Evolutionary conservation across 2,797 vertebrate species (phyloP).

Genomic region (Centropyge bicolor): DNA sequence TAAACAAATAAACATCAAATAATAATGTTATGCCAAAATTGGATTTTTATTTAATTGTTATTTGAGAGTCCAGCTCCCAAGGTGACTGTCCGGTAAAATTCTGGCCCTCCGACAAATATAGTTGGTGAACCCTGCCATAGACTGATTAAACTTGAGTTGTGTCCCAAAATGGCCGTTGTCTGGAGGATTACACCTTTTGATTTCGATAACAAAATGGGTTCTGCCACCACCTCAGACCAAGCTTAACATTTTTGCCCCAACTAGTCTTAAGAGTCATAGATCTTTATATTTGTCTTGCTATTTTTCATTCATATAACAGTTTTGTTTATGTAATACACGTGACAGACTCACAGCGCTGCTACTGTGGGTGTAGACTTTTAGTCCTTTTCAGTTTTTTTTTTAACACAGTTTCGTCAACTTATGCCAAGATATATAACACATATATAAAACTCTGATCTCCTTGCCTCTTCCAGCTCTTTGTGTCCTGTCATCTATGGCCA

Average conservation of each 20-base stretch:
- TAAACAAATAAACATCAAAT: too few relatives aligned
- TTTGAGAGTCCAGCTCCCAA: too few relatives aligned
- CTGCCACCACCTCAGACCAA: neutral
- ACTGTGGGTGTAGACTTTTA: neutral
- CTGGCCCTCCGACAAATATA: too few relatives aligned
- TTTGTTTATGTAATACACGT: neutral
- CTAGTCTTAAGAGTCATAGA: neutral
- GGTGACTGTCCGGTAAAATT: too few relatives aligned
- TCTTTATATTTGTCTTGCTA: neutral
- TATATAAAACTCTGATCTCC: conserved; percentile 7
- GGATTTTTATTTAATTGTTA: too few relatives aligned
- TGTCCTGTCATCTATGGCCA: conserved; percentile 98
- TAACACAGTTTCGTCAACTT: neutral
- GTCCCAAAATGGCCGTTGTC: neutral
- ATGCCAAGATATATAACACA: neutral
- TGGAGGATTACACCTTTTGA: neutral
- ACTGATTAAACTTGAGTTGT: neutral
- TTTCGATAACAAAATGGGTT: neutral
- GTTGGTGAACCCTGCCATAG: too few relatives aligned
- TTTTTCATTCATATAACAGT: neutral
- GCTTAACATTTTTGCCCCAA: neutral
- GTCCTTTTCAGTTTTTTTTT: neutral
- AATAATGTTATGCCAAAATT: too few relatives aligned
- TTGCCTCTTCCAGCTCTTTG: conserved; percentile 90
- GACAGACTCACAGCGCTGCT: neutral